Percentiles rank a stretch among this genome's conserved stretches.
These are phyloP conservation scores for Artemia sinica DNA, from an alignment of 2,888 invertebrate genomes.

Conservation along the genomic window DNA sequence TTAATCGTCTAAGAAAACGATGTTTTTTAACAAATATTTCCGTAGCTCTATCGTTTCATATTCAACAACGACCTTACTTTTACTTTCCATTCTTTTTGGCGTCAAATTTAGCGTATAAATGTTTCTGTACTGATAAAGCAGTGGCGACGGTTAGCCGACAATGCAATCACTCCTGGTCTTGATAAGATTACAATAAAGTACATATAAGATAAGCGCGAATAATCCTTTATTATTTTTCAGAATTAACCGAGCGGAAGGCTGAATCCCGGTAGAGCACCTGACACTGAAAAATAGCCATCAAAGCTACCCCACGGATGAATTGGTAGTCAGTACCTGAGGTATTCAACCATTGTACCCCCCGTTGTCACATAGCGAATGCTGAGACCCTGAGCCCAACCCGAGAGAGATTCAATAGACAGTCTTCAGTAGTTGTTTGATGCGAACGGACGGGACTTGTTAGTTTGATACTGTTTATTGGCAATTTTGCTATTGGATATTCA, in stretches of 20 bases:
- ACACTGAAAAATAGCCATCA: conserved; percentile 14
- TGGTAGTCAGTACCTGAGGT: conserved; percentile 13
- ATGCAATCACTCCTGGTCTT: neutral
- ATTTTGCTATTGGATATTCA: no score
- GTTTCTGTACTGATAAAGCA: neutral
- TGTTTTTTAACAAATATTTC: no score
- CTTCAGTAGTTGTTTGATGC: neutral
- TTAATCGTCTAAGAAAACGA: no score
- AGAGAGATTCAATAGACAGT: conserved; percentile 10
- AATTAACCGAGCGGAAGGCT: neutral
- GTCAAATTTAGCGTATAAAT: conserved; percentile 6
- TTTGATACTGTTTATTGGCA: no score
- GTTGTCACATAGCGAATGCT: conserved; percentile 3
- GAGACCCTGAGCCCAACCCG: neutral
- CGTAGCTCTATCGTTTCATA: no score
- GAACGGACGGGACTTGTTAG: no score
- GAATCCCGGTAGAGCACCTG: conserved; percentile 13
- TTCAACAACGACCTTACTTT: no score
- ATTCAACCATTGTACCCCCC: conserved; percentile 12
- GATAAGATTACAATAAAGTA: neutral
- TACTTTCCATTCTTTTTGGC: neutral
- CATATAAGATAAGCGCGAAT: conserved; percentile 4
- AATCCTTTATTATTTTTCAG: conserved; percentile 11
- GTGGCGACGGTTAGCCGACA: neutral
- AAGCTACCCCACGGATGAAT: conserved; percentile 8